These are phyloP conservation scores for Ferrisia virgata DNA, from an alignment of 2,888 invertebrate genomes.

Conservation along the genomic window DNA sequence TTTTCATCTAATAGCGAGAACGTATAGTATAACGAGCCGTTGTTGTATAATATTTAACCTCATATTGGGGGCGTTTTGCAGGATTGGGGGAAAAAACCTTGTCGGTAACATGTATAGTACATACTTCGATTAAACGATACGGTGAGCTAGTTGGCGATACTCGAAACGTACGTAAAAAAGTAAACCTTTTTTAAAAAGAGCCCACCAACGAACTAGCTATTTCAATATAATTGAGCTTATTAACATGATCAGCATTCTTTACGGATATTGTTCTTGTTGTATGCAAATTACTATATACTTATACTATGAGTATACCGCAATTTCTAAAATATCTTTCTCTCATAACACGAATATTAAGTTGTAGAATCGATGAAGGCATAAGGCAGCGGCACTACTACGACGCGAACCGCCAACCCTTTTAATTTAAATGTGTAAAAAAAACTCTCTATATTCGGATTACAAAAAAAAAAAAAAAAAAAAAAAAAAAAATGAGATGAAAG, in stretches of 20 bases:
- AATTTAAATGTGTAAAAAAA: neutral
- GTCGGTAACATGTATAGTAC: no score
- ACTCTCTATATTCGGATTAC: neutral
- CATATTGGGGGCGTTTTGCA: neutral
- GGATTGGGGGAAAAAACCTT: neutral
- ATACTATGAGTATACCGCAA: neutral
- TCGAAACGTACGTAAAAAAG: neutral
- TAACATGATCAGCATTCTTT: conserved; percentile 7
- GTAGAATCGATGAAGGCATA: neutral
- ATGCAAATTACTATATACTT: neutral
- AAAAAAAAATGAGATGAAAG: neutral
- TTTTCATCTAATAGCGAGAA: neutral
- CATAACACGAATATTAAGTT: neutral
- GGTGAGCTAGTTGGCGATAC: neutral
- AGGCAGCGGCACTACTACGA: no score
- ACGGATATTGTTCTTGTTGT: conserved; percentile 11
- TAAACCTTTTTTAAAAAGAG: no score
- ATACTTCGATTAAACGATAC: neutral
- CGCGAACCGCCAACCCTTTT: neutral
- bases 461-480: neutral
- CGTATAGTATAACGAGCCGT: neutral
- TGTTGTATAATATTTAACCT: neutral
- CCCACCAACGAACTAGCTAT: neutral
- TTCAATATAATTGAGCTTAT: conserved; percentile 16
- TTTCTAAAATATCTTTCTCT: neutral